Evolutionary conservation across 2,888 invertebrate genomes (phyloP).

Genomic region (Acanthosepion esculentum): DNA sequence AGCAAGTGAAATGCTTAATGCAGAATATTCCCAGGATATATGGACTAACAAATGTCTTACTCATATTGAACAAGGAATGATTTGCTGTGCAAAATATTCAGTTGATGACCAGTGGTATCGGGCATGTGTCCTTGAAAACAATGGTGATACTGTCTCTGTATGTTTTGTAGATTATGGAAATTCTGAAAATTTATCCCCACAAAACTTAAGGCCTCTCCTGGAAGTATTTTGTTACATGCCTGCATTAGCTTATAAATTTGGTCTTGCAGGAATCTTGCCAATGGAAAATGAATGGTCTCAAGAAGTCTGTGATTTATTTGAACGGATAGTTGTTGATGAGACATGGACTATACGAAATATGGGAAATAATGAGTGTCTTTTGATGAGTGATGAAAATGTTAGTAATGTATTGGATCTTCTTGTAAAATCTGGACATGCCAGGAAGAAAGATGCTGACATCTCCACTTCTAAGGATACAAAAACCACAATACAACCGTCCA

Average conservation of each 20-base stretch:
- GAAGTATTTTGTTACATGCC: constrained; percentile 53
- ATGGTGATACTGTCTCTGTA: constrained; percentile 77
- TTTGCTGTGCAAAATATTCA: constrained; percentile 80
- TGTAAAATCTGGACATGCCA: constrained; percentile 36
- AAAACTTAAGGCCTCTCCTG: constrained; percentile 48
- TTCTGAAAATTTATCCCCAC: constrained; percentile 61
- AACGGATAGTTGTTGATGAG: constrained; percentile 15
- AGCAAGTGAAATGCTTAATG: background rate
- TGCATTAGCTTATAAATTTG: constrained; percentile 57
- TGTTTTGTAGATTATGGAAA: constrained; percentile 81
- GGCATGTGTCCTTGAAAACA: constrained; percentile 78
- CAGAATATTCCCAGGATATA: constrained; percentile 37
- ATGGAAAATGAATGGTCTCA: constrained; percentile 38
- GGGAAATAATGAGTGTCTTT: constrained; percentile 24
- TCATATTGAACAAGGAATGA: constrained; percentile 51
- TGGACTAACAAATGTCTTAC: constrained; percentile 42
- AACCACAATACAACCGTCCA: constrained; percentile 35
- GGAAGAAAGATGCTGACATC: background rate
- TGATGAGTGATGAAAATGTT: background rate
- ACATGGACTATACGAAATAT: background rate
- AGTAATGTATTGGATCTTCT: background rate
- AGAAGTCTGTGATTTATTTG: constrained; percentile 45
- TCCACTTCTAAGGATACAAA: background rate
- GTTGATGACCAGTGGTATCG: constrained; percentile 83
- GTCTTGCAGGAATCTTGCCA: constrained; percentile 52